Base-by-base conservation (phyloP, 2,113 vertebrate species). In the Atherinomorus stipes region DNA sequence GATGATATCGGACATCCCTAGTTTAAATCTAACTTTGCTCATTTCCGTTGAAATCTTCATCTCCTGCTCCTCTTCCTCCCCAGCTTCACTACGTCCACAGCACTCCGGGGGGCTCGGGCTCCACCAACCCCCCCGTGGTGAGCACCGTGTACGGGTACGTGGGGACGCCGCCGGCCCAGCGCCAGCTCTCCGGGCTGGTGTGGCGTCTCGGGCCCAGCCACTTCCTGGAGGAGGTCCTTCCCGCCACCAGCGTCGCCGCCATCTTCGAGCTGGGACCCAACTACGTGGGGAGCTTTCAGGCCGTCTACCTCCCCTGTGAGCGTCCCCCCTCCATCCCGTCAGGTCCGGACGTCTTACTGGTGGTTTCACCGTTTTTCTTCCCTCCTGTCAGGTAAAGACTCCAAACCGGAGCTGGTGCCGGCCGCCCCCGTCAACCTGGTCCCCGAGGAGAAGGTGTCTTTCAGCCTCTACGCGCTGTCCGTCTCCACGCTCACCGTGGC, bases 41-140 rank as follows among this genome's bases (percentile, higher is more conserved):
- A 28, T 28, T 28, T 34, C 7, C 3, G 28, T 31, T 34, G 31
- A 34, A 34, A 34, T 7, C 31, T 34, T 34, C 19, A 2, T 12
- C 54, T 71, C 60, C 23, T 38, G 0, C n/a, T 49, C 18, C 26
- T 22, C 4, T 19, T 21, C n/a, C 16, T 42, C 18, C 25, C 56
- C 0, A 99, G 98, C 96, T 99, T 16, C 98, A 99, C 90, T 99
- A 99, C 75, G 91, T 99, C 64, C 98, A 99, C 73, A 97, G 96
- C 15, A 90, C 94, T 0, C 97, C 98, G 0, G 97, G 98, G 0
- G 97, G 98, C 21, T 98, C 96, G 0, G 95, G 97, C 15, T 98
- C 96, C 38, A 91, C 95, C 72, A 99, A 99, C 26, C 96, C 98
- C 0, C 98, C 98, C 0, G 96, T 99, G n/a, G 91, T 97, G 49